Conservation (phyloP, 1,140 invertebrate genomes). For the Aethina tumida region DNA sequence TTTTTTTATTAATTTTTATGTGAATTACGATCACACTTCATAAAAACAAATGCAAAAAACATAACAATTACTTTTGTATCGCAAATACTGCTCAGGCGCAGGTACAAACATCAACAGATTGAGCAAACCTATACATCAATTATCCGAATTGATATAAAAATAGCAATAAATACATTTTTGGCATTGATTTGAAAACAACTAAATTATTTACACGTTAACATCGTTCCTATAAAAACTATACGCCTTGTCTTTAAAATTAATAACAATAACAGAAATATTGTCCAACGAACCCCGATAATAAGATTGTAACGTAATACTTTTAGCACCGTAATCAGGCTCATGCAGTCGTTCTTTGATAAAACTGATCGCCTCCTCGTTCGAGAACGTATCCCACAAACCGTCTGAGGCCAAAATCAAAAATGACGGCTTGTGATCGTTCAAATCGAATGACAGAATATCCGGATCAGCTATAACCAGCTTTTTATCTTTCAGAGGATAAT, state of each 20-base stretch:
- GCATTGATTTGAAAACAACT: too few species aligned
- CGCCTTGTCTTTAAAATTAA: conserved; percentile 66
- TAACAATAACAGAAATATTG: conserved; percentile 90
- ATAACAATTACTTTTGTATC: too few species aligned
- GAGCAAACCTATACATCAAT: too few species aligned
- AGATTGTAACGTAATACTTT: conserved; percentile 82
- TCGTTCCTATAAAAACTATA: conserved; percentile 11
- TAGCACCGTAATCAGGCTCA: conserved; percentile 80
- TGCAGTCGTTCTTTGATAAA: conserved; percentile 74
- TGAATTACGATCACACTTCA: too few species aligned
- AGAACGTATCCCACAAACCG: conserved; percentile 93
- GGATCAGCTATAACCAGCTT: conserved; percentile 91
- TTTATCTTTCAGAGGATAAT: conserved; percentile 90
- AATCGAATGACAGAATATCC: conserved; percentile 89
- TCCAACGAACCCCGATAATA: conserved; percentile 86
- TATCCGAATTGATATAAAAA: too few species aligned
- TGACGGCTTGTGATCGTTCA: conserved; percentile 71
- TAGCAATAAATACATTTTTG: too few species aligned
- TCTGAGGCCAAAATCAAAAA: conserved; percentile 90
- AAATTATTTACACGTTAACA: too few species aligned
- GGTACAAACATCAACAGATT: too few species aligned
- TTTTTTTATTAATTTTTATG: too few species aligned
- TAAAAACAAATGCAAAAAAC: too few species aligned
- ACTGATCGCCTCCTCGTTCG: conserved; percentile 86
- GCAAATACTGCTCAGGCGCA: too few species aligned